Evolutionary conservation across 2,113 vertebrate genomes (phyloP), one percentile per base, ranked within the genome.

Genomic region (Heliornis fulica): DNA sequence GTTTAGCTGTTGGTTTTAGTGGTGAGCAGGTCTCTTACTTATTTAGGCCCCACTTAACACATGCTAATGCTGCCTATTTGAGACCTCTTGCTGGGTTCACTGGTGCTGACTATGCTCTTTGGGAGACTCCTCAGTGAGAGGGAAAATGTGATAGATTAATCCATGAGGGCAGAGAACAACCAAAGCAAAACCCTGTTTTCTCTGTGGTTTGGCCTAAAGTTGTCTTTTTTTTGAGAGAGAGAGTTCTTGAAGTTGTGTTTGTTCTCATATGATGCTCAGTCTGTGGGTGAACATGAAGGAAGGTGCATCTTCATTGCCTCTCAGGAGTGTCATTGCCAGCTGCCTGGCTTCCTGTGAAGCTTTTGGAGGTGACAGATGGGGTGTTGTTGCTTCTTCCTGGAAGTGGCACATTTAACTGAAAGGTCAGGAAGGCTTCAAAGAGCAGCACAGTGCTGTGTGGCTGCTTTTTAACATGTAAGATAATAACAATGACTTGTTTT

Each of bases 341-440:
- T 92, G 91, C 48, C 38, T 34, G n/a, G 64, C 26, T 93, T 76
- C 0, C 6, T 0, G 0, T 36, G 56, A 50, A 64, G 36, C 22
- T 76, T 69, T 66, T 32, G 93, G 54, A 9, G 80, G 56, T 87
- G 71, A 77, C 82, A 94, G 43, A 46, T 74, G 90, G 83, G 48
- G 4, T 18, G 28, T 3, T 68, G 87, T 31, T 83, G 50, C 25
- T 85, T 54, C 29, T 54, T 80, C 26, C 75, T 94, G 87, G 70
- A 87, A 93, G 78, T 76, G 46, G 81, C 50, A 77, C 53, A 13
- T 89, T 69, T 45, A 45, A 57, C 81, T 69, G 71, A 46, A 95
- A 94, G 71, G 79, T 91, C 90, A 70, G 68, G 63, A 46, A 51
- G 63, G 84, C 68, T 90, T 63, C 63, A 28, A 26, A 51, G 82